These are phyloP conservation scores for Gastracanthus pulcherrimus DNA, from an alignment of 2,888 invertebrate species.

Conservation along the genomic window DNA sequence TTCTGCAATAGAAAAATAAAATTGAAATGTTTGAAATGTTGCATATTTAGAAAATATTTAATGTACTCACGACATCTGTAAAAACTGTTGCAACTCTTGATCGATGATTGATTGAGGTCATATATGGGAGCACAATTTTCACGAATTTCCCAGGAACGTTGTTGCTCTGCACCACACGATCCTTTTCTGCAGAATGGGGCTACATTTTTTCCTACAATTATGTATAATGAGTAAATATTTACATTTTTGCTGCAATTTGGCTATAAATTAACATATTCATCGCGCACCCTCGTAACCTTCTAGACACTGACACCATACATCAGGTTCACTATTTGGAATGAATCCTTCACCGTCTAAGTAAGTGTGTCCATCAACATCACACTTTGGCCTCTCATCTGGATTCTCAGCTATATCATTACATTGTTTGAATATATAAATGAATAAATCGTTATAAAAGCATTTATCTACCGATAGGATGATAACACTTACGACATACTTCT, in stretches of 20 bases:
- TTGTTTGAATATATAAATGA: too few species aligned
- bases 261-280: neutral
- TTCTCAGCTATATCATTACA: constrained; percentile 64
- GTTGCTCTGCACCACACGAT: constrained; percentile 63
- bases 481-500: constrained; percentile 67
- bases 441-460: too few species aligned
- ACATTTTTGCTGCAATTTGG: too few species aligned
- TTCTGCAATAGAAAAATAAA: constrained; percentile 55
- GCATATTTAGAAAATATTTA: neutral
- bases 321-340: constrained; percentile 56
- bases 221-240: too few species aligned
- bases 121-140: constrained; percentile 67
- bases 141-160: constrained; percentile 38
- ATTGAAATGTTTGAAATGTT: neutral
- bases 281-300: constrained; percentile 61
- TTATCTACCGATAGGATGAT: too few species aligned
- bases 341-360: constrained; percentile 69
- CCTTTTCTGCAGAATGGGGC: constrained; percentile 60
- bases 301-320: constrained; percentile 63
- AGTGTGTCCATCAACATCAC: constrained; percentile 66
- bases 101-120: constrained; percentile 57
- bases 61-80: constrained; percentile 69
- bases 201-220: neutral
- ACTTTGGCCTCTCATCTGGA: constrained; percentile 61
- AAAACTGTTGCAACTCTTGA: constrained; percentile 59